Base-by-base conservation (phyloP, 2,888 invertebrate species). In the Girardia tigrina region DNA sequence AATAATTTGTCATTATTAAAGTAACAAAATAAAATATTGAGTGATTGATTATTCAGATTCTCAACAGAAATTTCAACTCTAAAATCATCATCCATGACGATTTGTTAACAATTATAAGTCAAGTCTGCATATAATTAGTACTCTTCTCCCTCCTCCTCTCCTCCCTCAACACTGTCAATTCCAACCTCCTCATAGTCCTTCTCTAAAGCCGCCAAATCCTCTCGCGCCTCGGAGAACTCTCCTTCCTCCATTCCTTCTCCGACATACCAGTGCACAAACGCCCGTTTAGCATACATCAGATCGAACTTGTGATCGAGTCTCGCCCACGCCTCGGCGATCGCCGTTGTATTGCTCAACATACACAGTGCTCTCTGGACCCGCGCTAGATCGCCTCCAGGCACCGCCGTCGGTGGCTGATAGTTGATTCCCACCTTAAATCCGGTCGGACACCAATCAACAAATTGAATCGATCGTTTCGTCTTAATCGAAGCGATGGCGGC, bases 301-400 rank as follows among this genome's bases (percentile, higher is more conserved):
- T 75, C 75, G 42, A 75, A 75, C 83, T 93, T 92, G 80, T 87
- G 88, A 80, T 88, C 87, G 23, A 93, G 85, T 75, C 89, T 87
- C 77, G 89, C 89, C 90, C 92, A 93, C 73, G 92, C 92, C 81
- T 90, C 90, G 16, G 90, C 89, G 81, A 92, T 91, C 79, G 92
- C 91, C 20, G 92, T 94, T 2, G 93, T 93, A 85, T 94, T 94
- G 82, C 90, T 89, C 75, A 92, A 86, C 90, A 92, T 91, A 78
- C 90, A 90, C 0, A 91, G 90, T 42, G 91, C 90, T 79, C 90
- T 87, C 78, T 92, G 79, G 27, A 90, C 87, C 77, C 88, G 88
- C 71, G 90, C 90, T 74, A 83, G 77, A 78, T 83, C 83, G 71
- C 82, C 82, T 28, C 82, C 82, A 0, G 87, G 87, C n/a, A 75